Base-by-base conservation (phyloP, 2,113 vertebrate species). In the Ceyx melanurus region DNA sequence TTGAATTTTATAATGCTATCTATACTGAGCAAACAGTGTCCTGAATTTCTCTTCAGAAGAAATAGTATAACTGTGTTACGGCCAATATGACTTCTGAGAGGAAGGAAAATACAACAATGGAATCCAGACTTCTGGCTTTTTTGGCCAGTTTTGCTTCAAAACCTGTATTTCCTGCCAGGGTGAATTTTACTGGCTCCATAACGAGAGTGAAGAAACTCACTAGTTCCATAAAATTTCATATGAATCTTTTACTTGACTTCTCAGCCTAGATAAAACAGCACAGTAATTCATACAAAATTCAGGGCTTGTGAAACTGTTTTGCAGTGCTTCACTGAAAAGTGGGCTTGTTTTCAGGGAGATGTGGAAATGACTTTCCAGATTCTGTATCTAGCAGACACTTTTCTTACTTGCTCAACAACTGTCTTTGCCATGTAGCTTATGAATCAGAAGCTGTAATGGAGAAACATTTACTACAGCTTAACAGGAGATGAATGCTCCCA, bases 241-340 rank as follows among this genome's bases (percentile, higher is more conserved):
- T 79, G 73, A 90, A 84, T 88, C n/a, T 92, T 95, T 90, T 61
- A 81, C 82, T 92, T 74, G 54, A 92, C 66, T 89, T 85, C 82
- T 91, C 86, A 73, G 13, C 60, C 89, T 82, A 77, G 77, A 89
- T 84, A 90, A 82, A 94, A 66, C n/a, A 85, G 62, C 37, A n/a
- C 54, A 85, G 60, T 68, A 84, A 84, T 45, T 82, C 56, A 74
- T 28, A 74, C 18, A 84, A 93, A 95, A 92, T 19, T 17, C 37
- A 67, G 57, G 50, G 46, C 26, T 70, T 43, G 68, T 54, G 35
- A 82, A 94, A 77, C 14, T 15, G 37, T 56, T 90, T 51, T 81
- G 53, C 46, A 42, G 68, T n/a, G 48, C 64, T 88, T 57, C 54
- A 45, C 71, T 84, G 65, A 91, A 72, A 90, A 82, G 21, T 40